phyloP scores from a whole-genome alignment of 2,797 vertebrate genomes.

The Coendou prehensilis region DNA sequence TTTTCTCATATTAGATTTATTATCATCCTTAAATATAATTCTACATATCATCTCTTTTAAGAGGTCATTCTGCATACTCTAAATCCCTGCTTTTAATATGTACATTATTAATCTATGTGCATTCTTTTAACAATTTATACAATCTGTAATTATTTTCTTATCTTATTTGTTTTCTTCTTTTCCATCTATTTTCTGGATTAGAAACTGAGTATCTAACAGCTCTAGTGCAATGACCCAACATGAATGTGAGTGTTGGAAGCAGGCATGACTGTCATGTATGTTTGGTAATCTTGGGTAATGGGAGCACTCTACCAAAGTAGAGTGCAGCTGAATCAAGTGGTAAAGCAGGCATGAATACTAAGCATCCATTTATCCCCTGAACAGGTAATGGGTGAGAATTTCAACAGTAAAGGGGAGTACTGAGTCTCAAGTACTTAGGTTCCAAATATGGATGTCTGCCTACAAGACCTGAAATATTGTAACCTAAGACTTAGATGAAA shows the following conservation, averaged over 20 bases:
- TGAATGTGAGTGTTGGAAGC: background rate
- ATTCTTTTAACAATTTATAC: background rate
- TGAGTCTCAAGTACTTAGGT: background rate
- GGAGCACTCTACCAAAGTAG: background rate
- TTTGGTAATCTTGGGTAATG: background rate
- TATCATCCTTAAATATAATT: background rate
- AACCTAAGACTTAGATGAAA: background rate
- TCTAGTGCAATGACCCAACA: background rate
- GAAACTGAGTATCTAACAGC: background rate
- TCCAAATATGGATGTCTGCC: background rate
- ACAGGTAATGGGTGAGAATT: background rate
- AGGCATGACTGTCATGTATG: fast-evolving
- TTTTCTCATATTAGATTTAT: background rate
- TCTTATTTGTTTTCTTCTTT: background rate
- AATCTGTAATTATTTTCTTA: background rate
- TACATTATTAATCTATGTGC: background rate
- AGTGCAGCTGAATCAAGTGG: background rate
- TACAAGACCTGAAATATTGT: background rate
- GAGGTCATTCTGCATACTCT: background rate
- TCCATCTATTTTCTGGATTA: background rate
- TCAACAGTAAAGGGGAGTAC: background rate
- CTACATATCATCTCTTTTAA: background rate
- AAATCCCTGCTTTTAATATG: background rate
- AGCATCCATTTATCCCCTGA: fast-evolving
- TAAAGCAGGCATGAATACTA: background rate